These are phyloP conservation scores for Hucho hucho DNA, from an alignment of 2,113 vertebrate genomes.

Conservation along the genomic window DNA sequence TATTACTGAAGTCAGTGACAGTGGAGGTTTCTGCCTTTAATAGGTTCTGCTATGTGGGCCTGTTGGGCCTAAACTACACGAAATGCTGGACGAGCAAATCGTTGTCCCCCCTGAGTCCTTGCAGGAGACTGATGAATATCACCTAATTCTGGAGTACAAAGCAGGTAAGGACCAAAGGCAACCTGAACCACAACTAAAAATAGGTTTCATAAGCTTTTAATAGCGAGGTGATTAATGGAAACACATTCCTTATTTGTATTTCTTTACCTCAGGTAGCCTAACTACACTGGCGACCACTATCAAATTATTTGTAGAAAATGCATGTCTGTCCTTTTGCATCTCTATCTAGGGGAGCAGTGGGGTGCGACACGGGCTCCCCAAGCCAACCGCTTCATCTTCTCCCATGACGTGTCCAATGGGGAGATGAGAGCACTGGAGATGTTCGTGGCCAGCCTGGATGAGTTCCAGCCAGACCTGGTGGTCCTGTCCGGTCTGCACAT, in stretches of 20 bases:
- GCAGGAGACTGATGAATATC: conserved; percentile 90
- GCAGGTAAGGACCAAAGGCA: conserved; percentile 75
- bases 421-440: conserved; percentile 90
- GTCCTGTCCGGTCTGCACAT: conserved; percentile 97
- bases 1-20: background rate
- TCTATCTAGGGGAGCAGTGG: conserved; percentile 85
- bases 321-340: conserved; percentile 35
- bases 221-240: no score
- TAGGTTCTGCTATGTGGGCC: conserved; percentile 95
- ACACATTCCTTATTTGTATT: no score
- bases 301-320: no score
- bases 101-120: conserved; percentile 90
- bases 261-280: no score
- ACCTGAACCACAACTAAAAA: background rate
- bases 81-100: conserved; percentile 90
- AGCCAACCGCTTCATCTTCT: conserved; percentile 98
- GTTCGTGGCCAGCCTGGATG: conserved; percentile 90
- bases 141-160: conserved; percentile 97
- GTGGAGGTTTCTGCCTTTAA: background rate
- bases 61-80: conserved; percentile 92
- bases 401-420: conserved; percentile 92
- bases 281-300: no score
- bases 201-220: background rate
- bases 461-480: conserved; percentile 91
- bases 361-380: conserved; percentile 81